A percentile compares a stretch with the other conserved stretches of the same genome.
These are phyloP conservation scores for Bombus vancouverensis DNA, from an alignment of 1,140 invertebrate species.

Conservation along the genomic window DNA sequence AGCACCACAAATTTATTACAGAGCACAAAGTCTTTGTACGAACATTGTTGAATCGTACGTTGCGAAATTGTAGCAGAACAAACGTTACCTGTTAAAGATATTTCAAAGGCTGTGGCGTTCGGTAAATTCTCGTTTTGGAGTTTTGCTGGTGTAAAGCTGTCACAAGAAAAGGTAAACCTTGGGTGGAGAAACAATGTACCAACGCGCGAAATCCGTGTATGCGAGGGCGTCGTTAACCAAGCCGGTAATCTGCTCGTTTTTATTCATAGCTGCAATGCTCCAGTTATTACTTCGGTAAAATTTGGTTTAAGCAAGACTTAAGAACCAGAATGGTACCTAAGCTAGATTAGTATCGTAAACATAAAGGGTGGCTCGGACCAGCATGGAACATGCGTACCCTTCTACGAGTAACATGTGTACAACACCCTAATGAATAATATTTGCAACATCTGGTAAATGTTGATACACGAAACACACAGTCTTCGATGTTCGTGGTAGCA, in stretches of 20 bases:
- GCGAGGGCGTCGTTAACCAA: conserved; percentile 2
- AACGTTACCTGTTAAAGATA: background rate
- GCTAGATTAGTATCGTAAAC: conserved; percentile 42
- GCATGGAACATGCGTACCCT: background rate
- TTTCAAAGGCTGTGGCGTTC: background rate
- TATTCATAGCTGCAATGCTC: conserved; percentile 23
- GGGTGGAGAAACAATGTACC: conserved; percentile 21
- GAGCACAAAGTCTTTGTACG: background rate
- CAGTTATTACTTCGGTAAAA: conserved; percentile 42
- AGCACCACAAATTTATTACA: background rate
- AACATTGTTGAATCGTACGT: background rate
- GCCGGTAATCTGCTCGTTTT: conserved; percentile 35
- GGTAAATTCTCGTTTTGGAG: background rate
- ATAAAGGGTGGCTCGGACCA: conserved; percentile 10
- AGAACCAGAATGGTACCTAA: conserved; percentile 23
- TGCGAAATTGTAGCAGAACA: background rate
- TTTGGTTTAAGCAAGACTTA: conserved; percentile 34
- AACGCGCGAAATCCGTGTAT: background rate
- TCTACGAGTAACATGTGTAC: conserved; percentile 17
- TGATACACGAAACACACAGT: background rate
- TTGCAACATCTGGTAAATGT: background rate
- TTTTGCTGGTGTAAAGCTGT: conserved; percentile 5
- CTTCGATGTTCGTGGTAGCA: background rate
- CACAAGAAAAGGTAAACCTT: conserved; percentile 7
- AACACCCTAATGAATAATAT: background rate